Conservation (phyloP, 2,888 invertebrate genomes). For the Bimastos eiseni region DNA sequence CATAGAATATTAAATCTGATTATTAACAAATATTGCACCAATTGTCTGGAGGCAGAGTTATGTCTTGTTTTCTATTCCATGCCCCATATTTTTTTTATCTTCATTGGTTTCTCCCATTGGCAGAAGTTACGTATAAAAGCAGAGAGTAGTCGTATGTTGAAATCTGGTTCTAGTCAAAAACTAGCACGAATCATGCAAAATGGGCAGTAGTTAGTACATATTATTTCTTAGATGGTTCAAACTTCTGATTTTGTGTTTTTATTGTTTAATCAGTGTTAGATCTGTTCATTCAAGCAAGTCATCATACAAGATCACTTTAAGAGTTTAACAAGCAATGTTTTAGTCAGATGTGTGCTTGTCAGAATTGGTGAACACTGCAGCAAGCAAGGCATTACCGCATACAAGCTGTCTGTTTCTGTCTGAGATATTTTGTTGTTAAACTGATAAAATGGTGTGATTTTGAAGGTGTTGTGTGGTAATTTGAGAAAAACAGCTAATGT, state of each 20-base stretch:
- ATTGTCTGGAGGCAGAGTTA: not conserved
- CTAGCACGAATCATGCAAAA: not conserved
- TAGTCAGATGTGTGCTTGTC: not conserved
- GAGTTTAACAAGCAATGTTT: not conserved
- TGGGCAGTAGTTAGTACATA: not conserved
- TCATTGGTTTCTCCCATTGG: not conserved
- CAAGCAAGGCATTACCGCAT: not conserved
- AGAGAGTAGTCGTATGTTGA: not conserved
- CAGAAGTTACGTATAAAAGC: not conserved
- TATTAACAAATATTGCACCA: not conserved
- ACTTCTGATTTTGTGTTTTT: slow-evolving; percentile 3
- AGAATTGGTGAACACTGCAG: not conserved
- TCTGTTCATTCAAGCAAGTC: not conserved
- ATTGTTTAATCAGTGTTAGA: not conserved
- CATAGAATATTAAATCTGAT: not conserved
- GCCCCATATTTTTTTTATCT: not conserved
- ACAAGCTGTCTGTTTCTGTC: not conserved
- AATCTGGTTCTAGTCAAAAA: slow-evolving; percentile 13
- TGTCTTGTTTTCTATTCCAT: not conserved
- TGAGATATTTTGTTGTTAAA: not conserved
- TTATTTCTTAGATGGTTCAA: not conserved
- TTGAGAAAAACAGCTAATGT: not conserved
- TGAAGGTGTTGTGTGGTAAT: not conserved
- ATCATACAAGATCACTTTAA: not conserved
- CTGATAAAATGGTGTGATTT: not conserved